These are phyloP conservation scores for Aethina tumida DNA, from an alignment of 1,140 invertebrate genomes.

Conservation along the genomic window DNA sequence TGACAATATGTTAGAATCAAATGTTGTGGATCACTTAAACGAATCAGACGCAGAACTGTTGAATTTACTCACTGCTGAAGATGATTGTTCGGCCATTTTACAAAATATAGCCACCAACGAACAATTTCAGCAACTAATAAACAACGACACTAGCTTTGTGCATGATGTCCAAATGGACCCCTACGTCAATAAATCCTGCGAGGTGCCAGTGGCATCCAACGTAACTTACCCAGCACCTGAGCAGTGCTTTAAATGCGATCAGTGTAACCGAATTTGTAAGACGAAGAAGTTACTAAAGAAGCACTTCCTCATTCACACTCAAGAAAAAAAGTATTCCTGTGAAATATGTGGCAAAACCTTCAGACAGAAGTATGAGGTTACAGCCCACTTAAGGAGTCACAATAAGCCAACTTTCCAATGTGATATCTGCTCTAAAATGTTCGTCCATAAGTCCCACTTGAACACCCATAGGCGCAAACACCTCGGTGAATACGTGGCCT, in stretches of 20 bases:
- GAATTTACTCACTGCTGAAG: slow-evolving; percentile 26
- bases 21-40: slow-evolving; percentile 25
- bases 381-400: slow-evolving; percentile 17
- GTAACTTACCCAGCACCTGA: background rate
- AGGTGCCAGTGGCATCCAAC: background rate
- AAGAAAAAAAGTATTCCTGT: slow-evolving; percentile 15
- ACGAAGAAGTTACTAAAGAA: slow-evolving; percentile 19
- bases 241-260: slow-evolving; percentile 11
- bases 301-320: slow-evolving; percentile 12
- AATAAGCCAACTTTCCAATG: slow-evolving; percentile 29
- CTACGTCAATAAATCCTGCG: slow-evolving; percentile 6
- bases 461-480: slow-evolving; percentile 53
- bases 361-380: slow-evolving; percentile 21
- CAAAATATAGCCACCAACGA: slow-evolving; percentile 26
- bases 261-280: slow-evolving; percentile 7
- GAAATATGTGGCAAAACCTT: slow-evolving; percentile 29
- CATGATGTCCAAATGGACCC: slow-evolving; percentile 10
- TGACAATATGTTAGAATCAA: slow-evolving; percentile 21
- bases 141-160: slow-evolving; percentile 19
- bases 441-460: slow-evolving; percentile 56
- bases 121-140: slow-evolving; percentile 20
- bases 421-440: slow-evolving; percentile 42
- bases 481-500: slow-evolving; percentile 37
- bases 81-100: slow-evolving; percentile 26
- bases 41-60: slow-evolving; percentile 25